Evolutionary conservation across 1,140 invertebrate species (phyloP).

Genomic region (Bursaphelenchus mucronatus): DNA sequence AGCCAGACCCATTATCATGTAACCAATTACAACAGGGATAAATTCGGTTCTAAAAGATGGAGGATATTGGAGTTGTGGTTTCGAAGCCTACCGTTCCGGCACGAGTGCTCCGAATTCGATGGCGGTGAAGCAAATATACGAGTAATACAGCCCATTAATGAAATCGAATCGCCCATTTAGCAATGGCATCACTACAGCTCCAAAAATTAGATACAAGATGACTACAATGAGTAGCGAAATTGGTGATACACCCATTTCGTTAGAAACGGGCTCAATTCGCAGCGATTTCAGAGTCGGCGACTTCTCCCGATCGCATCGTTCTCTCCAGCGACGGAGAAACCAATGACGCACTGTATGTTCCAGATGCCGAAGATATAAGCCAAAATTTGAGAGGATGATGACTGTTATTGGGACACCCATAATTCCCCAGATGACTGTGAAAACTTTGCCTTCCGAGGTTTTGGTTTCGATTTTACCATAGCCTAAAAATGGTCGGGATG

Average conservation of each 20-base stretch:
- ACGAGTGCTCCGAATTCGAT: constrained; percentile 44
- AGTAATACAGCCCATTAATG: constrained; percentile 44
- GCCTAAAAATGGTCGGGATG: constrained; percentile 26
- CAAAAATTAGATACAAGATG: constrained; percentile 37
- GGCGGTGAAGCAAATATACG: constrained; percentile 43
- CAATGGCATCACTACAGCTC: constrained; percentile 41
- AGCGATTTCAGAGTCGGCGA: constrained; percentile 4
- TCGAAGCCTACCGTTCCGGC: constrained; percentile 36
- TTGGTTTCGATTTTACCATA: constrained; percentile 47
- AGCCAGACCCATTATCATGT: constrained; percentile 41
- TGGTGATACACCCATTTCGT: constrained; percentile 31
- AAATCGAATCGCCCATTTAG: constrained; percentile 47
- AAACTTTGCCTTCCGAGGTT: constrained; percentile 34
- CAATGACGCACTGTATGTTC: constrained; percentile 14
- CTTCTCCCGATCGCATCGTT: constrained; percentile 16
- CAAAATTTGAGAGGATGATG: constrained; percentile 42
- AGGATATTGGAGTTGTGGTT: constrained; percentile 5
- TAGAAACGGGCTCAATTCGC: neutral
- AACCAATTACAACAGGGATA: constrained; percentile 43
- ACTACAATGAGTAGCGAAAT: constrained; percentile 32
- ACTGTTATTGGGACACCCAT: constrained; percentile 43
- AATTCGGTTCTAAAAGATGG: constrained; percentile 33
- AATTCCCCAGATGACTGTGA: constrained; percentile 40
- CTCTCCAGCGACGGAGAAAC: constrained; percentile 1
- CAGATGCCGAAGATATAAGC: constrained; percentile 37